These are phyloP conservation scores for Synchiropus splendidus DNA, from an alignment of 2,113 vertebrate species.

Conservation along the genomic window DNA sequence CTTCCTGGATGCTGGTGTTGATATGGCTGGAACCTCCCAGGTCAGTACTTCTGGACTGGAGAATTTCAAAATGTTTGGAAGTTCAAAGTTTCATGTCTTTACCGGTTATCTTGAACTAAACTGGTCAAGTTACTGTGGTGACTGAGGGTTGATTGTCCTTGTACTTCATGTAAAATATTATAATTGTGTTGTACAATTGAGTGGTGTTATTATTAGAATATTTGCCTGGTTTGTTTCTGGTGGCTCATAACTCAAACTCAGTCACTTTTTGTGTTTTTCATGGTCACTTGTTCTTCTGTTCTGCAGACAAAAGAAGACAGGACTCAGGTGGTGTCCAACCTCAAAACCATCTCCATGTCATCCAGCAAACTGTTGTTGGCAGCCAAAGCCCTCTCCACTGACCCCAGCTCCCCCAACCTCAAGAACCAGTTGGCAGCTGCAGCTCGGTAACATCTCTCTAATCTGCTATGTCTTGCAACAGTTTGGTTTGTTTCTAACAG, in stretches of 20 bases:
- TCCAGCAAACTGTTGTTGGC: conserved; percentile 92
- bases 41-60: too few relatives aligned
- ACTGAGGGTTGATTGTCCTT: too few relatives aligned
- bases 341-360: conserved; percentile 97
- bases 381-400: conserved; percentile 90
- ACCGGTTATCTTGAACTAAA: too few relatives aligned
- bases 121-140: too few relatives aligned
- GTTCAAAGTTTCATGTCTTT: too few relatives aligned
- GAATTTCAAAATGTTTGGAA: too few relatives aligned
- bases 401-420: conserved; percentile 85
- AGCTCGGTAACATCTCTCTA: conserved; percentile 70
- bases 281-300: neutral
- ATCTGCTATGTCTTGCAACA: neutral
- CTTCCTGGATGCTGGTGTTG: conserved; percentile 89
- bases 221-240: too few relatives aligned
- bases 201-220: too few relatives aligned
- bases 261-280: too few relatives aligned
- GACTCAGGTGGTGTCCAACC: conserved; percentile 87
- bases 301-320: conserved; percentile 84
- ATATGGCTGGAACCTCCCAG: conserved; percentile 93
- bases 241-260: too few relatives aligned
- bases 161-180: neutral
- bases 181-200: neutral
- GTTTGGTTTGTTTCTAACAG: too few relatives aligned
- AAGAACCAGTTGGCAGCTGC: conserved; percentile 95